Evolutionary conservation across 2,797 vertebrate species (phyloP).

Genomic region (Falco columbarius): DNA sequence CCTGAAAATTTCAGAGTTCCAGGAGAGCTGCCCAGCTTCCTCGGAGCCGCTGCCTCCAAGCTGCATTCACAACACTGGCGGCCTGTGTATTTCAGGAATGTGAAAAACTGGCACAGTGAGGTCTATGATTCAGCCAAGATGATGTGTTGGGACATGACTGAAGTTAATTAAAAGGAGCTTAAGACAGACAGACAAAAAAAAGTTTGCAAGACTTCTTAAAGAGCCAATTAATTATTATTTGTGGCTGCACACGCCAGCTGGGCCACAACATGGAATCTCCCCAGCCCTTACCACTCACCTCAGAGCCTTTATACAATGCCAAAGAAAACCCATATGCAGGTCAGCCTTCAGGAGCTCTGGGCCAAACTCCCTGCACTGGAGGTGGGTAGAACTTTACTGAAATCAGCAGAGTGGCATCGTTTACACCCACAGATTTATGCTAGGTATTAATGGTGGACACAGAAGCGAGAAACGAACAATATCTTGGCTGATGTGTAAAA

Average conservation of each 20-base stretch:
- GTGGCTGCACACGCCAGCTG: conserved; percentile 58
- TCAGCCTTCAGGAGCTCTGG: not conserved
- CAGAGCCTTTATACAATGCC: not conserved
- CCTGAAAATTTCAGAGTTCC: conserved; percentile 65
- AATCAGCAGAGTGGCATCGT: not conserved
- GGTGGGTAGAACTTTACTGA: not conserved
- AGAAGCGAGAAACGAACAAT: not conserved
- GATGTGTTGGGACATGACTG: conserved; percentile 73
- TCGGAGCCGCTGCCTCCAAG: conserved; percentile 40
- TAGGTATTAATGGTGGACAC: not conserved
- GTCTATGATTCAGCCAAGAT: conserved; percentile 62
- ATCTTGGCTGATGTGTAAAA: not conserved
- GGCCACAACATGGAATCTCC: conserved; percentile 59
- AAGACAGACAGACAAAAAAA: conserved; percentile 52
- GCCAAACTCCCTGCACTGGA: not conserved
- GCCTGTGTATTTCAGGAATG: conserved; percentile 75
- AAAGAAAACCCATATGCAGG: conserved; percentile 21
- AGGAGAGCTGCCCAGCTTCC: conserved; percentile 60
- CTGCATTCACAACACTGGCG: conserved; percentile 53
- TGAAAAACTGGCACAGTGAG: conserved; percentile 67
- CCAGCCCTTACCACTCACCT: conserved; percentile 28
- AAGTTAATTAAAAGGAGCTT: conserved; percentile 73
- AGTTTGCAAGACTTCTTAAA: conserved; percentile 65
- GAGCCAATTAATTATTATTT: conserved; percentile 66
- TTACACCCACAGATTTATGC: not conserved